These are phyloP conservation scores for Temnothorax rugatulus DNA, from an alignment of 2,888 invertebrate species.

Conservation along the genomic window DNA sequence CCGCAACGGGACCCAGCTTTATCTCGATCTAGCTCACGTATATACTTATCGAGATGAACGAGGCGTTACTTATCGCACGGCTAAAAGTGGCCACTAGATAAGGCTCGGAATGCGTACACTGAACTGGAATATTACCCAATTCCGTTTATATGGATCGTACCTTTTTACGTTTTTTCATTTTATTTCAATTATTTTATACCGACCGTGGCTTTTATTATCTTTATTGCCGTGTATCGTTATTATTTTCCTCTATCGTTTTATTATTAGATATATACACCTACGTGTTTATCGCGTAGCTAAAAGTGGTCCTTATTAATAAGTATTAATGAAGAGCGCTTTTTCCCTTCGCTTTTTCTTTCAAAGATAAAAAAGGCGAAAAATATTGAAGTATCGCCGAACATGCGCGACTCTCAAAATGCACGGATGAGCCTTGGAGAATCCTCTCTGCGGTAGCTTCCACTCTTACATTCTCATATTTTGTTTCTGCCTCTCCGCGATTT, in stretches of 20 bases:
- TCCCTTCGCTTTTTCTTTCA: not conserved
- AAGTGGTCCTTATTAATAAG: not conserved
- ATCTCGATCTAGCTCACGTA: conserved; percentile 66
- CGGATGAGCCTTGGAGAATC: conserved; percentile 68
- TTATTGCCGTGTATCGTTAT: not conserved
- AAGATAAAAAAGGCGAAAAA: conserved; percentile 22
- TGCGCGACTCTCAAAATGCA: conserved; percentile 61
- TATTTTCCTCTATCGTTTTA: not conserved
- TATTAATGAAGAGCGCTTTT: not conserved
- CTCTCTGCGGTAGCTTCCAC: conserved; percentile 42
- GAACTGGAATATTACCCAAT: conserved; percentile 25
- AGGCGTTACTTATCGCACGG: conserved; percentile 61
- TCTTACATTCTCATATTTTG: conserved; percentile 24
- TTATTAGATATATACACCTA: not conserved
- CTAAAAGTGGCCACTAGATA: conserved; percentile 57
- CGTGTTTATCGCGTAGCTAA: not conserved
- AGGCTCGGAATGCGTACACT: conserved; percentile 10
- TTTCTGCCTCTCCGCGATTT: conserved; percentile 49
- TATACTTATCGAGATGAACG: conserved; percentile 63
- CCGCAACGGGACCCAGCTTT: conserved; percentile 39
- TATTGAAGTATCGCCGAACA: not conserved
- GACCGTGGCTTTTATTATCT: not conserved
- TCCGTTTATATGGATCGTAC: conserved; percentile 14
- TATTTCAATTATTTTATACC: conserved; percentile 15
- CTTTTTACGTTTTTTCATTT: conserved; percentile 29